Evolutionary conservation across 2,113 vertebrate genomes (phyloP).

Genomic region (Dipodomys stephensi): DNA sequence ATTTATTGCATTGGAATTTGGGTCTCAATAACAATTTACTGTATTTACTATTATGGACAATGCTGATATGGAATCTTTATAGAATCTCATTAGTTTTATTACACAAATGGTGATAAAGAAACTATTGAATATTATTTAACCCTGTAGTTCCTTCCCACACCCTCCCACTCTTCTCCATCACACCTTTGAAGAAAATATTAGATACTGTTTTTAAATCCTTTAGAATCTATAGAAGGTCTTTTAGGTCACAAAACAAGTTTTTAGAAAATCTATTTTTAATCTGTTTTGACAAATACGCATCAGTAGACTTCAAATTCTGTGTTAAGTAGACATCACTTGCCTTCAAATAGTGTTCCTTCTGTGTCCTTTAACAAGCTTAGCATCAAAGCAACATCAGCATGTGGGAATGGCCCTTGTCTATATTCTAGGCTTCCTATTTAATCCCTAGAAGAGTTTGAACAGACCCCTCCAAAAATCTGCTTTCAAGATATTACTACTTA

Average conservation of each 20-base stretch:
- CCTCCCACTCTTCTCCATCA: neutral
- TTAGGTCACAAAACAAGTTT: neutral
- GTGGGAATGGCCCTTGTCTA: too few relatives aligned
- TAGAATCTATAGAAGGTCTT: neutral
- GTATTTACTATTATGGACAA: neutral
- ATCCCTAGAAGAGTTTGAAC: too few relatives aligned
- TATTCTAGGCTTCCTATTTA: too few relatives aligned
- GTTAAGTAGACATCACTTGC: too few relatives aligned
- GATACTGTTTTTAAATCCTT: neutral
- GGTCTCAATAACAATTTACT: neutral
- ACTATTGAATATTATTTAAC: neutral
- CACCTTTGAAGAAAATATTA: neutral
- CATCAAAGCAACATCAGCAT: neutral
- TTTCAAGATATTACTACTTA: too few relatives aligned
- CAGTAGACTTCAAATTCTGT: neutral
- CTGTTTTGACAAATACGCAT: neutral
- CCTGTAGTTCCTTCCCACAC: neutral
- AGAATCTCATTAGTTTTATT: neutral
- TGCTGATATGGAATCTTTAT: neutral
- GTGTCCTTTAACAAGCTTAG: too few relatives aligned
- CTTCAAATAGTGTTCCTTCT: too few relatives aligned
- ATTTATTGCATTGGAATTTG: too few relatives aligned
- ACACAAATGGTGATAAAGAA: neutral
- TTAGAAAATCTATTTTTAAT: neutral
- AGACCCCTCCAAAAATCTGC: too few relatives aligned